These are phyloP conservation scores for Frankliniella intonsa DNA, from an alignment of 2,888 invertebrate species.

Conservation along the genomic window DNA sequence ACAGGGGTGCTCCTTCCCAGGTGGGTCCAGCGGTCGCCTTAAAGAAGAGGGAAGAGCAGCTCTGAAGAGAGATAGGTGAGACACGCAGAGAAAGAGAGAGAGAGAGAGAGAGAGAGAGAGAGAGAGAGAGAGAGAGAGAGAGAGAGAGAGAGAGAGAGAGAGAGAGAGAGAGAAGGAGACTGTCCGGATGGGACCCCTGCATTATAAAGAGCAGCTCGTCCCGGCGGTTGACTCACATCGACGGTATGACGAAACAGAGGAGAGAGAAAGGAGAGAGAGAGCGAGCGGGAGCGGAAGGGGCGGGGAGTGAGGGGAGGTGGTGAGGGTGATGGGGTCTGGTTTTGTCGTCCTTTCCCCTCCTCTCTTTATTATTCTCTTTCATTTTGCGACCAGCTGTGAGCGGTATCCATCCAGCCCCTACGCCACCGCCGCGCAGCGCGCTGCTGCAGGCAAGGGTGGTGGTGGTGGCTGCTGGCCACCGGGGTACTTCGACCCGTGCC, in stretches of 20 bases:
- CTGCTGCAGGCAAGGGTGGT: too few relatives aligned
- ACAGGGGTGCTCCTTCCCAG: too few relatives aligned
- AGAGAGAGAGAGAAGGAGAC: background rate
- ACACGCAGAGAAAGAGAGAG: slow-evolving; percentile 27
- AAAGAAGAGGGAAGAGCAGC: too few relatives aligned
- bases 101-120: background rate
- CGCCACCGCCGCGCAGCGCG: too few relatives aligned
- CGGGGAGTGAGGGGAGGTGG: background rate
- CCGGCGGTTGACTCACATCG: too few relatives aligned
- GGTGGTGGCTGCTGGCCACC: too few relatives aligned
- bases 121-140: slow-evolving; percentile 18
- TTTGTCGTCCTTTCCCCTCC: background rate
- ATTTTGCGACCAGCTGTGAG: slow-evolving; percentile 23
- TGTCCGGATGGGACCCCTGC: too few relatives aligned
- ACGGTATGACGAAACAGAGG: too few relatives aligned
- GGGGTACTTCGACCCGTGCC: too few relatives aligned
- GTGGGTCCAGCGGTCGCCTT: too few relatives aligned
- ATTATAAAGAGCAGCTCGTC: too few relatives aligned
- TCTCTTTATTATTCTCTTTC: slow-evolving; percentile 16
- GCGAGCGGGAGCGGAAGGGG: background rate
- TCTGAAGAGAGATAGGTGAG: slow-evolving; percentile 10
- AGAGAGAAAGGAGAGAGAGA: background rate
- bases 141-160: slow-evolving; percentile 27
- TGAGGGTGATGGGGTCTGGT: background rate
- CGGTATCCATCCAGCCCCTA: background rate